Evolutionary conservation across 37 sponge, comb jelly and placozoan genomes (phyloP).

Genomic region (Aphrocallistes beatrix): DNA sequence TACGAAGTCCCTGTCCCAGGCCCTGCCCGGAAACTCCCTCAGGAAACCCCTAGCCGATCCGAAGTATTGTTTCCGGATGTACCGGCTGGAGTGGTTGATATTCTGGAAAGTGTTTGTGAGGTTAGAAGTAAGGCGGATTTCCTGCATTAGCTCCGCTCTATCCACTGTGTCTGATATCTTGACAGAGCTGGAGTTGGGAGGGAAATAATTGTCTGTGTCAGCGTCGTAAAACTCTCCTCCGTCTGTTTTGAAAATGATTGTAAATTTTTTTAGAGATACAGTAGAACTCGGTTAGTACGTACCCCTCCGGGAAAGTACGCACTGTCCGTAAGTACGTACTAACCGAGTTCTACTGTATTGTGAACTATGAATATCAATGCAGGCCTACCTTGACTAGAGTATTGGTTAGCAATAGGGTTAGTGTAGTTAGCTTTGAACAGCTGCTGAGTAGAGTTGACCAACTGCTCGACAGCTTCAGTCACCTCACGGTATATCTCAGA

Average conservation of each 20-base stretch:
- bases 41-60: neutral
- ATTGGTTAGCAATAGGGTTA: neutral
- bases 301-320: no score
- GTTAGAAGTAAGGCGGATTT: neutral
- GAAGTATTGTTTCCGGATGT: neutral
- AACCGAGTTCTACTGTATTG: no score
- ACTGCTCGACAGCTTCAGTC: neutral
- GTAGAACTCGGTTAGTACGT: no score
- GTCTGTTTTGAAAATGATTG: no score
- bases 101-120: neutral
- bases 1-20: constrained; percentile 15
- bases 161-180: constrained; percentile 16
- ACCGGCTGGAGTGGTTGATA: neutral
- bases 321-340: no score
- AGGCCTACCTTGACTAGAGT: neutral
- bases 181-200: neutral
- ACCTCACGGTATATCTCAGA: neutral
- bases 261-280: no score
- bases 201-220: neutral
- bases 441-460: neutral
- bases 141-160: neutral
- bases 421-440: neutral
- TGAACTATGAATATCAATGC: no score
- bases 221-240: neutral
- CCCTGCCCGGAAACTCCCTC: constrained; percentile 10